These are phyloP conservation scores for Drosophila macrospina DNA, from an alignment of 2,888 invertebrate species.

Conservation along the genomic window DNA sequence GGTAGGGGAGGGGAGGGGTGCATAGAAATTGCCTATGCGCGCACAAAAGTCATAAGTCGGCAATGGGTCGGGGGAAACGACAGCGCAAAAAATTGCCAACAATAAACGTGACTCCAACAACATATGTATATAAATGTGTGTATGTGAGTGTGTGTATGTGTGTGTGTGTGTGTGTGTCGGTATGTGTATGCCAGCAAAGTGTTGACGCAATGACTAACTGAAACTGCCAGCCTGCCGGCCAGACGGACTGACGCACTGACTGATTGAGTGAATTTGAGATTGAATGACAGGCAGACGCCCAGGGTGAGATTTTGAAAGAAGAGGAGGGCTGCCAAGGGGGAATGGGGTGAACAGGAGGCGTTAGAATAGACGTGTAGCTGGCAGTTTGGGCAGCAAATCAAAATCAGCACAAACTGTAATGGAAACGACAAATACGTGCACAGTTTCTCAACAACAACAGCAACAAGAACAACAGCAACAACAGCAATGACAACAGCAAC, in stretches of 20 bases:
- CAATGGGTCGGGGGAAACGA: constrained; percentile 38
- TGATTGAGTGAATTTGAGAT: constrained; percentile 82
- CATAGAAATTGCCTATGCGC: constrained; percentile 74
- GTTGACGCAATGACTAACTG: constrained; percentile 80
- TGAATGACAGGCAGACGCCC: constrained; percentile 62
- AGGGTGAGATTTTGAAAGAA: background rate
- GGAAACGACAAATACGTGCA: constrained; percentile 80
- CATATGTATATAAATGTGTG: constrained; percentile 39
- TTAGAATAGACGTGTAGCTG: constrained; percentile 25
- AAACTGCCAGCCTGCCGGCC: constrained; percentile 57
- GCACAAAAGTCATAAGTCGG: constrained; percentile 78
- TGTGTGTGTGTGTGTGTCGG: constrained; percentile 25
- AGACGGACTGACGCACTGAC: constrained; percentile 57
- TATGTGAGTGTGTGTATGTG: constrained; percentile 11
- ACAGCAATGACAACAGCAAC: constrained; percentile 34
- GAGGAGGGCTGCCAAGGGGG: constrained; percentile 3
- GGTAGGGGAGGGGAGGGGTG: constrained; percentile 7
- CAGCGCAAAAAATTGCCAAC: constrained; percentile 62
- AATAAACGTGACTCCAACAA: constrained; percentile 69
- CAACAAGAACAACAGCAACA: constrained; percentile 26
- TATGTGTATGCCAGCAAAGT: constrained; percentile 57
- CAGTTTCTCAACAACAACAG: constrained; percentile 53
- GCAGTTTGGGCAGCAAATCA: constrained; percentile 71
- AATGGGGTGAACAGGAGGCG: background rate
- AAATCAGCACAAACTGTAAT: constrained; percentile 82